Percentiles rank a stretch among this genome's conserved stretches.
phyloP scores from a whole-genome alignment of 2,797 vertebrate species.

The Macropodus opercularis region DNA sequence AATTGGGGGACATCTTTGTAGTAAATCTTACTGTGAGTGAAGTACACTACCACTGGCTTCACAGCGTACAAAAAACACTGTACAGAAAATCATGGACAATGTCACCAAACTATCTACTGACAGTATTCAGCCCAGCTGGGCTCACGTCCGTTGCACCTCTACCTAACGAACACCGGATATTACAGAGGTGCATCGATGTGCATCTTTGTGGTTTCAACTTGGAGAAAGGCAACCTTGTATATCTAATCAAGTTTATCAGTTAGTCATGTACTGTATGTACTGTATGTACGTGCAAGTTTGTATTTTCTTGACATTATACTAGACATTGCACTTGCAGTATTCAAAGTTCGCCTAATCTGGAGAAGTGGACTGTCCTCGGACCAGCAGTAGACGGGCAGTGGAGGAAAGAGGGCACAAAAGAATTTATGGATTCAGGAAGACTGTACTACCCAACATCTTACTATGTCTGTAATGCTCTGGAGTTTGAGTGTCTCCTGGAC shows the following conservation, averaged over 20 bases:
- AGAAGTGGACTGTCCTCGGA: constrained; percentile 52
- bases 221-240: constrained; percentile 70
- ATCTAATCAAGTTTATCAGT: constrained; percentile 72
- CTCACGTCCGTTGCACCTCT: constrained; percentile 21
- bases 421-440: constrained; percentile 43
- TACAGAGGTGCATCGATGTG: constrained; percentile 48
- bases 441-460: constrained; percentile 49
- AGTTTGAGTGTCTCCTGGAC: constrained; percentile 50
- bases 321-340: constrained; percentile 73
- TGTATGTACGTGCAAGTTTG: constrained; percentile 73
- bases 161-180: constrained; percentile 40
- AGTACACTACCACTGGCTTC: constrained; percentile 24
- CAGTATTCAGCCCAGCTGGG: constrained; percentile 34
- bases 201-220: constrained; percentile 49
- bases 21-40: constrained; percentile 28
- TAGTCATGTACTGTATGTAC: constrained; percentile 76
- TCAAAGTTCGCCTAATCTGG: constrained; percentile 71
- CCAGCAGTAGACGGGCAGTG: constrained; percentile 31
- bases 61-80: constrained; percentile 45
- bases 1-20: constrained; percentile 14
- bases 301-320: constrained; percentile 75
- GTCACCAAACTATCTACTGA: constrained; percentile 42
- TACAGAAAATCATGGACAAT: constrained; percentile 57
- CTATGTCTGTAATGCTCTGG: constrained; percentile 47
- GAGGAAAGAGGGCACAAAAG: constrained; percentile 11